phyloP scores from a whole-genome alignment of 1,140 invertebrate genomes.

The Hyposmocoma kahamanoa region DNA sequence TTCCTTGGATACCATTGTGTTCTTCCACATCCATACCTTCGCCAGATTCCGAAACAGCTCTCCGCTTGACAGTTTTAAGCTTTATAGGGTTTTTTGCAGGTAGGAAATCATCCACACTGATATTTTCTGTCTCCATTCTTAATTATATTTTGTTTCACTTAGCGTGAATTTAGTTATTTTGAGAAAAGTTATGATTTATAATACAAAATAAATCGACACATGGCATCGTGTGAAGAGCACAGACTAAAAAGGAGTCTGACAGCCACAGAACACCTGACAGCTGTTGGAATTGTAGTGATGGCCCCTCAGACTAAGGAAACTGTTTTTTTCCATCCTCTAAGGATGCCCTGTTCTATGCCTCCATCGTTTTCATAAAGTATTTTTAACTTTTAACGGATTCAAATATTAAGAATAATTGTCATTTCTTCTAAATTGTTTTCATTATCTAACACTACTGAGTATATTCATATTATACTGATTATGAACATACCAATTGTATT shows the following conservation, averaged over 20 bases:
- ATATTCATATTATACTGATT: too few species aligned
- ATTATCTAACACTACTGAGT: too few species aligned
- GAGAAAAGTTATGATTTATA: conserved; percentile 8
- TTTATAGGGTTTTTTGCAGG: conserved; percentile 68
- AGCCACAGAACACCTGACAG: too few species aligned
- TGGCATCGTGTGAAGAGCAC: conserved; percentile 12
- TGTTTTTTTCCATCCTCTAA: too few species aligned
- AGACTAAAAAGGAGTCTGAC: conserved; percentile 8
- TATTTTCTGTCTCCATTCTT: conserved; percentile 69
- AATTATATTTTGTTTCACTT: conserved; percentile 6
- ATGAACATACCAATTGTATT: too few species aligned
- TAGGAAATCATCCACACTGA: conserved; percentile 74
- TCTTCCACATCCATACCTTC: conserved; percentile 78
- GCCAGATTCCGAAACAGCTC: conserved; percentile 60
- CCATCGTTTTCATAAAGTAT: too few species aligned
- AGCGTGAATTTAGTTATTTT: neutral
- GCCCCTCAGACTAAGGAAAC: too few species aligned
- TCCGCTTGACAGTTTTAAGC: conserved; percentile 71
- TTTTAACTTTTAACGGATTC: too few species aligned
- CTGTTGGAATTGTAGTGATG: too few species aligned
- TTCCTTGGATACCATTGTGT: conserved; percentile 78
- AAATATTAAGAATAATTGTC: too few species aligned
- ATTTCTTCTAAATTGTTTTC: too few species aligned
- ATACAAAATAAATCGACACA: conserved; percentile 27
- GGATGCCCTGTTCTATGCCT: too few species aligned